Base-by-base conservation (phyloP, 1,140 invertebrate species). In the Pachypsylla venusta region DNA sequence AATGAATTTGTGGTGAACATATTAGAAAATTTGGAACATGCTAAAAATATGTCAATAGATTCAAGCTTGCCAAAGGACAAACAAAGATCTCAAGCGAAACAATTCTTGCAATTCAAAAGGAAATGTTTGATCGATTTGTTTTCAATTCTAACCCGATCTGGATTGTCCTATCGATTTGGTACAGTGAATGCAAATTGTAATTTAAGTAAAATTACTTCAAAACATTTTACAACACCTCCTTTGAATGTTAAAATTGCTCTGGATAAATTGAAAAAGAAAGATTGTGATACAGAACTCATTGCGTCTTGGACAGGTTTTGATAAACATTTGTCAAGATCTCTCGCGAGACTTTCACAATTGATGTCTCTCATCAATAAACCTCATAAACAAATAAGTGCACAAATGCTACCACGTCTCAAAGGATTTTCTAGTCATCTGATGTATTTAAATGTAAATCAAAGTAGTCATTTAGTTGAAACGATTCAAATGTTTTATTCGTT, bases 71-170 rank as follows among this genome's bases (percentile, higher is more conserved):
- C 75, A 66, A 88, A 81, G 75, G 79, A 71, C 64, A 92, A 83
- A 68, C 89, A 90, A 70, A 85, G 81, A 65, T 80, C 82, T 2
- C 80, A 86, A 69, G 86, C 87, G 0, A 88, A 87, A 66, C 81
- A 77, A 68, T 84, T 93, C 30, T 75, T 93, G 1, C 82, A 88
- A 62, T 83, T 87, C 63, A 94, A 94, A 69, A 80, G 85, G 26
- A 82, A 87, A 71, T 81, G 81, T 3, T 68, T 96, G 0, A 78
- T 84, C 0, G 87, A 93, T 74, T 75, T 94, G 22, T 95, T 93
- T 67, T 88, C 87, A 67, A 74, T 76, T 13, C 71, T 96, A 0
- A 71, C 77, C 1, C 74, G 77, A 56, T 73, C 86, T 63, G 89
- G 89, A 0, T 65, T 94, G 1, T 92, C 85, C 5, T 92, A 89